Base-by-base conservation (phyloP, 2,797 vertebrate genomes). In the Danio jaintianensis region DNA sequence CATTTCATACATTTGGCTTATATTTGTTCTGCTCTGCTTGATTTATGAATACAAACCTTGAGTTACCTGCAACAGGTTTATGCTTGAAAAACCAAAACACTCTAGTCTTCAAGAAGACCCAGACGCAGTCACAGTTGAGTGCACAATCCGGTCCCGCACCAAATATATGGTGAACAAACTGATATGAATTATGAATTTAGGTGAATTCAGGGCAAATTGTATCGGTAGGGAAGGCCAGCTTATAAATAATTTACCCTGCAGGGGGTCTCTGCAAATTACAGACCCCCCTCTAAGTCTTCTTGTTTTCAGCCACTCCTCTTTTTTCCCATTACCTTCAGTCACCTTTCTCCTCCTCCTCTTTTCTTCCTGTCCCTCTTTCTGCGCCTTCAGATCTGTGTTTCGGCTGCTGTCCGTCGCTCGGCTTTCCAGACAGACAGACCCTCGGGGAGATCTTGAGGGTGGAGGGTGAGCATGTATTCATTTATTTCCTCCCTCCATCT, bases 191-290 rank as follows among this genome's bases (percentile, higher is more conserved):
- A 94, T 94, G 89, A 91, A 94, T 94, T 86, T 92, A 88, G 89
- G 90, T 89, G 92, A 93, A 93, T 93, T 92, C 89, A 87, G 93
- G 91, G 89, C 92, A 94, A 94, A 94, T 91, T 90, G 85, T 86
- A 88, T 89, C 75, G 88, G 90, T 88, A 90, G 90, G 88, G 92
- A 92, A 88, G 84, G 71, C 78, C 86, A 87, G 86, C 87, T 85
- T 84, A 92, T 95, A 90, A 95, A 95, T 94, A 93, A 94, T 94
- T 94, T 89, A 94, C 90, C 86, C 89, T 63, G 82, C 58, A 85
- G 90, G 89, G 88, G 88, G 88, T 89, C 88, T 88, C 87, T 82
- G 76, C 83, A 83, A 88, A 82, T 84, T 85, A 84, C 86, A 81
- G 74, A 36, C 71, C 83, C 89, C 86, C 85, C 83, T 86, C 84